Conservation (phyloP, 1,140 invertebrate species). For the Bathynomus jamesi region DNA sequence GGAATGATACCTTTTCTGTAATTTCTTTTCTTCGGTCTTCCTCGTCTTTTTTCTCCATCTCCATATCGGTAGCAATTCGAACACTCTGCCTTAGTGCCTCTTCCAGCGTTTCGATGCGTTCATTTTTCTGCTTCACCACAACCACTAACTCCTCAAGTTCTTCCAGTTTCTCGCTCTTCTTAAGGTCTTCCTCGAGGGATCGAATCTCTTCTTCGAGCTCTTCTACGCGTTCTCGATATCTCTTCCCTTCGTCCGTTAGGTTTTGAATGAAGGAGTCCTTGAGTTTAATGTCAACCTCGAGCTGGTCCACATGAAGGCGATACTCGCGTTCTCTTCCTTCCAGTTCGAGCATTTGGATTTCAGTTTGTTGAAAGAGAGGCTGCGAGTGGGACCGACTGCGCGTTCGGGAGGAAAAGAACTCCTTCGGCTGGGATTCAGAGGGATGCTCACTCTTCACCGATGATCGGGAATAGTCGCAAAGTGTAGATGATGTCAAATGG, state of each 20-base stretch:
- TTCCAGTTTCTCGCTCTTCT: conserved; percentile 41
- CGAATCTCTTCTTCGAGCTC: conserved; percentile 31
- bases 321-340: conserved; percentile 33
- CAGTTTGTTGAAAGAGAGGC: conserved; percentile 15
- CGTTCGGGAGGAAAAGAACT: neutral
- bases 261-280: conserved; percentile 32
- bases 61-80: conserved; percentile 50
- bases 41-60: conserved; percentile 42
- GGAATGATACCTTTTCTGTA: conserved; percentile 26
- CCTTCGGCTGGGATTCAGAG: neutral
- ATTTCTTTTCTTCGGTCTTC: conserved; percentile 38
- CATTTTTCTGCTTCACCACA: conserved; percentile 46
- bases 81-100: conserved; percentile 59
- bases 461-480: too few species aligned
- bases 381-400: neutral
- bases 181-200: conserved; percentile 34
- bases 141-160: conserved; percentile 50
- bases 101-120: conserved; percentile 68
- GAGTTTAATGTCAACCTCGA: conserved; percentile 33
- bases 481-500: neutral
- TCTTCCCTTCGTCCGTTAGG: conserved; percentile 26
- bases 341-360: conserved; percentile 31
- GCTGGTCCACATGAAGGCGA: conserved; percentile 28
- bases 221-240: conserved; percentile 24
- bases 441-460: neutral